Evolutionary conservation across 2,888 invertebrate genomes (phyloP), one percentile per base, ranked within the genome.

Genomic region (Pyrrhosoma nymphula): DNA sequence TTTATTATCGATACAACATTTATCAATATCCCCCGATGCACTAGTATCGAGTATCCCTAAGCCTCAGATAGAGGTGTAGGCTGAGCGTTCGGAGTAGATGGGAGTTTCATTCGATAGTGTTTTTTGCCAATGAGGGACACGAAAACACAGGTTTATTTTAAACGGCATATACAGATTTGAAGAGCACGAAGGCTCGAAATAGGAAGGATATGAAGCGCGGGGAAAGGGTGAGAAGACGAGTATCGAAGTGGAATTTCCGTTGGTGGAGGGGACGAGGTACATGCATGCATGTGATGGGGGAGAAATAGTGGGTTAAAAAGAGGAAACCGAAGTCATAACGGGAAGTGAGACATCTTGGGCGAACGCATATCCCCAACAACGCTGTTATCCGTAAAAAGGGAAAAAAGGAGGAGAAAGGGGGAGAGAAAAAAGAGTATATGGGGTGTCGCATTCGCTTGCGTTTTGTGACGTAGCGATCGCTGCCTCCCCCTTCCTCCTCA

Each of bases 191-290:
- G 60, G 16, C 60, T 60, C 60, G 60, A 60, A 60, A 56, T 56
- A 56, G 20, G 16, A 60, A 12, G 60, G 60, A 60, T 60, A 60
- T 60, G 60, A 60, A 8, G 12, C 60, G 60, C 6, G 60, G 18
- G 20, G 12, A 60, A 69, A 12, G 69, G n/a, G 69, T n/a, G 4
- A 69, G 69, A 69, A 14, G 14, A 47, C 47, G 47, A 69, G 60
- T n/a, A 69, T n/a, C n/a, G 69, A 69, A 69, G 69, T 69, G 69
- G 69, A 69, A 69, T 69, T 69, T 69, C 69, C 69, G n/a, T 26
- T 4, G 26, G 26, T 0, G 8, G 23, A 2, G n/a, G 69, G n/a
- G n/a, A n/a, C 4, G 69, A 18, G 69, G 69, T 47, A 47, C 47
- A 47, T 47, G 47, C 47, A 47, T n/a, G n/a, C n/a, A 47, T 47